Conservation (phyloP, 2,888 invertebrate genomes). For the Dryococelus australis region DNA sequence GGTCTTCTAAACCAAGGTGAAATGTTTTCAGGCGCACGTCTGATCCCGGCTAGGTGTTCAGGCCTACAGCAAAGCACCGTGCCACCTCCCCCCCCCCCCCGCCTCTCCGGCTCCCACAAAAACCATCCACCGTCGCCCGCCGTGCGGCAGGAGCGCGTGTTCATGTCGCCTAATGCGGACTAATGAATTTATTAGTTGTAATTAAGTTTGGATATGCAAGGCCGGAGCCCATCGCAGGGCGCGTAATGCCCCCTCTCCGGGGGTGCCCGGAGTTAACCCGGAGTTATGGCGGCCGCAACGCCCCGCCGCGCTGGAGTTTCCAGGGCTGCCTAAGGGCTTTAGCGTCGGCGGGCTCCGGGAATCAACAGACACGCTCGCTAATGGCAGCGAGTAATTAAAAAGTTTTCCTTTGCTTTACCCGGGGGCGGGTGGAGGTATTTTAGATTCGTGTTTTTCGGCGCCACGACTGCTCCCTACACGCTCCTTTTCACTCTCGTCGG, state of each 20-base stretch:
- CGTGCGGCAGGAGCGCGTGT: conserved; percentile 29
- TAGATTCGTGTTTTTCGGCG: not conserved
- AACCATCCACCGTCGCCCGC: not conserved
- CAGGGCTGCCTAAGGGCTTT: not conserved
- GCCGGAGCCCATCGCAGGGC: not conserved
- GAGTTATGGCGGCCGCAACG: not conserved
- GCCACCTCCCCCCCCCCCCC: no score
- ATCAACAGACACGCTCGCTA: not conserved
- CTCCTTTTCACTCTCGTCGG: not conserved
- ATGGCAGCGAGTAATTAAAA: conserved; percentile 10
- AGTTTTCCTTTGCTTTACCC: not conserved
- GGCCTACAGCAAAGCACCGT: no score
- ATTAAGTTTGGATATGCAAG: conserved; percentile 31
- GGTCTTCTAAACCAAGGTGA: no score
- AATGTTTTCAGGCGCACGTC: no score
- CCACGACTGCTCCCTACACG: not conserved
- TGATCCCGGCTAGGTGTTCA: no score
- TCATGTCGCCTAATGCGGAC: conserved; percentile 37
- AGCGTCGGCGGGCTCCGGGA: not conserved
- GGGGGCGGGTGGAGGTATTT: not conserved
- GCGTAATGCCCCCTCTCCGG: not conserved
- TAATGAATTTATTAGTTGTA: conserved; percentile 37
- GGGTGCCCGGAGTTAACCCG: not conserved
- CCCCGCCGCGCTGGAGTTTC: not conserved
- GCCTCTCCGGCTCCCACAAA: no score